Evolutionary conservation across 2,797 vertebrate genomes (phyloP), one percentile per base, ranked within the genome.

Genomic region (Typhlichthys subterraneus): DNA sequence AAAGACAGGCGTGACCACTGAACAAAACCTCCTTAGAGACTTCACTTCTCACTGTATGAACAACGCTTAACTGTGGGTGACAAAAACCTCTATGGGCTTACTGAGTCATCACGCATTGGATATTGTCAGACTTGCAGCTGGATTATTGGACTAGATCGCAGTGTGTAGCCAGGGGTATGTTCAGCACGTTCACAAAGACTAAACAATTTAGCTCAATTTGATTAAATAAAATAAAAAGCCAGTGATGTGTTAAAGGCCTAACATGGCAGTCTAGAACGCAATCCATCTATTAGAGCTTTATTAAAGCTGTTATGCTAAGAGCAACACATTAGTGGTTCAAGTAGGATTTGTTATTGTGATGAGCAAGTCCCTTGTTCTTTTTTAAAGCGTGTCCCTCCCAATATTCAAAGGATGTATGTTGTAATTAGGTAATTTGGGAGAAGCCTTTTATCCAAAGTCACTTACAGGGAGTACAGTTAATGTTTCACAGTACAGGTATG

Each of bases 21-120:
- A 63, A 68, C 51, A 75, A 59, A 70, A 47, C 19, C 56, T 78
- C 72, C 57, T 54, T 2, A 57, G 67, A 69, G 69, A 76, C 46
- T 31, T 55, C 54, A 14, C 38, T 63, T 61, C 49, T 71, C 56
- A 57, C 53, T 12, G 23, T 53, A 62, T 45, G 73, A 79, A 29
- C 4, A 57, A 57, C 57, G 70, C 73, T 58, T 65, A 29, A 55
- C 56, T 57, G 49, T 61, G 31, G 65, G 68, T 65, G 47, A 70
- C 23, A 29, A 65, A 71, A 49, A 31, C 49, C 73, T 77, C 76
- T n/a, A 67, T 45, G 59, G 77, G 63, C 19, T 70, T 53, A 75
- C 12, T 58, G 29, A 67, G 62, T 77, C 77, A 70, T 83, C 71
- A 79, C 83, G 81, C 76, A 79, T 79, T 61, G 70, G 13, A 65